Base-by-base conservation (phyloP, 2,797 vertebrate genomes). In the Diplodus sargus region DNA sequence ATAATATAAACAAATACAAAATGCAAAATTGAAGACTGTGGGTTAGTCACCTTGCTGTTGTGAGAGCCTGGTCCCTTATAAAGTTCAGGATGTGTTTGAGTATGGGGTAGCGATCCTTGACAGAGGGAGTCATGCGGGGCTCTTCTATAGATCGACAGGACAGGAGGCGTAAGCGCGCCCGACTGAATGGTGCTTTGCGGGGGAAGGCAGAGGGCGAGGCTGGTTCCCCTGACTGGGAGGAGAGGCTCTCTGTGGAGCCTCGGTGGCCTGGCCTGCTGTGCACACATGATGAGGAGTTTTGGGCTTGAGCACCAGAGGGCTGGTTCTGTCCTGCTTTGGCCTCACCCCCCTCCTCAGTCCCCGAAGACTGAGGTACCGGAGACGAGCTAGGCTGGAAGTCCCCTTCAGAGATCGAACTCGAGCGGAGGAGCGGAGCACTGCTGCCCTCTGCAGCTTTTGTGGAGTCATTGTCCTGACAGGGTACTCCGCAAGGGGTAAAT, bases 121-220 rank as follows among this genome's bases (percentile, higher is more conserved):
- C 91, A 2, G 96, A 96, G 2, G 96, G 95, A 34, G 87, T 64
- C n/a, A 94, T 74, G 59, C 94, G 95, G 3, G 96, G 93, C 78
- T 99, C 98, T 60, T 99, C 98, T 89, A 97, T 81, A 0, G 98
- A 99, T 54, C 97, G 93, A 89, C 96, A 97, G 4, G 98, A 99
- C 23, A 99, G 95, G 34, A 99, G 96, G 76, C 98, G 95, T 2
- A 99, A 93, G n/a, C 97, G 95, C 1, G 97, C 97, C 12, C 97
- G 95, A 72, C 94, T 95, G 74, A 98, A 97, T 0, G 96, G 95
- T 1, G 96, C 92, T 82, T 96, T 96, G 0, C 96, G 94, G 1
- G 95, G 92, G 4, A 97, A 95, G 52, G 96, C 94, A 20, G 96
- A 95, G 13, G 97, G 97, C 0, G 96, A 97, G 6, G 89, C 85